Base-by-base conservation (phyloP, 2,797 vertebrate genomes). In the Enteromius unitaeniatus region DNA sequence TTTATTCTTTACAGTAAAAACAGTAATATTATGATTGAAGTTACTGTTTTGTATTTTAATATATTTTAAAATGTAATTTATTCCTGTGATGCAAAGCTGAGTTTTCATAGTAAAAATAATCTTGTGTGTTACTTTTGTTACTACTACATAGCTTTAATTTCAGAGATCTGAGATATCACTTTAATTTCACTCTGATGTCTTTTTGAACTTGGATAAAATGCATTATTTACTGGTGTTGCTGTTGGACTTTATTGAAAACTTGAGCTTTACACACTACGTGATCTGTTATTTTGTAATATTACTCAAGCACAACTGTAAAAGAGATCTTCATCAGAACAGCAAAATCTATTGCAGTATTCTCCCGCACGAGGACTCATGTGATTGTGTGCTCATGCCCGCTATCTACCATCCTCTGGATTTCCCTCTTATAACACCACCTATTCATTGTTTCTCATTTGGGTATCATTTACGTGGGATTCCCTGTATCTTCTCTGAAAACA, bases 401-500 rank as follows among this genome's bases (percentile, higher is more conserved):
- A 14, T 55, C 58, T 79, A 64, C 67, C 60, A 40, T 62, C 62
- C 23, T 31, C 34, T 79, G 74, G 67, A 62, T 76, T 37, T 31
- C 62, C 40, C 51, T 45, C 28, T 73, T 28, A 82, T 9, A 67
- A 82, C 90, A 88, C 90, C 88, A 89, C 88, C 89, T 89, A 87
- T 80, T 88, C 58, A 82, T 73, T 60, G 31, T 86, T 82, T 84
- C 26, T 82, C 78, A 55, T 60, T 69, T 80, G 78, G 51, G 67
- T 72, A 74, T 86, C 78, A 81, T 86, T 84, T 87, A 86, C 53
- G 79, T 89, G 85, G 86, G 86, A 86, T 87, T 87, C 79, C 69
- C 75, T 87, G 65, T 60, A 26, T 77, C 76, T 51, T 45, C 67
- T 51, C 37, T 78, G 34, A 68, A 51, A 69, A 68, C 74, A 86